Conservation (phyloP, 2,113 vertebrate species). For the Sturnira hondurensis region DNA sequence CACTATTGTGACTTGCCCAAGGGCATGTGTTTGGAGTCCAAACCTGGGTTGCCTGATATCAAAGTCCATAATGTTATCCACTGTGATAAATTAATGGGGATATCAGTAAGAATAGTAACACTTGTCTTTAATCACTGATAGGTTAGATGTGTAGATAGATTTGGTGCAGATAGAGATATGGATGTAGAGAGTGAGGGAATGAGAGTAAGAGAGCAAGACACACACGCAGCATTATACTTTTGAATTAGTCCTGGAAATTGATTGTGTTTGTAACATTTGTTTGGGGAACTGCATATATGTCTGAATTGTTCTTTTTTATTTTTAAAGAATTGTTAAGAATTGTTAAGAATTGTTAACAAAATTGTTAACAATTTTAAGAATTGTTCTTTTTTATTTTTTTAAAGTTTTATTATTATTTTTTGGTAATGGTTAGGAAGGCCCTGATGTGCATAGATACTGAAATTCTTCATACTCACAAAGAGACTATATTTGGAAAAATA, state of each 20-base stretch:
- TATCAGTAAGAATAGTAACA: neutral
- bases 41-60: neutral
- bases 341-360: no score
- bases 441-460: neutral
- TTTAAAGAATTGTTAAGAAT: no score
- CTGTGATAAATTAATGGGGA: neutral
- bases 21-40: neutral
- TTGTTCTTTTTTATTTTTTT: no score
- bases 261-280: neutral
- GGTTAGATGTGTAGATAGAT: neutral
- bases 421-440: neutral
- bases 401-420: neutral
- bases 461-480: neutral
- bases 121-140: neutral
- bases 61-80: neutral
- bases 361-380: no score
- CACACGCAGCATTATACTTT: neutral
- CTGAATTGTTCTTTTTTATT: neutral
- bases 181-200: neutral
- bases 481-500: conserved; percentile 25
- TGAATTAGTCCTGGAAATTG: neutral
- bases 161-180: neutral
- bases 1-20: neutral
- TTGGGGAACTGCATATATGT: neutral
- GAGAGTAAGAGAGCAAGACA: neutral